These are phyloP conservation scores for Ypsolopha sequella DNA, from an alignment of 2,888 invertebrate genomes.

Conservation along the genomic window DNA sequence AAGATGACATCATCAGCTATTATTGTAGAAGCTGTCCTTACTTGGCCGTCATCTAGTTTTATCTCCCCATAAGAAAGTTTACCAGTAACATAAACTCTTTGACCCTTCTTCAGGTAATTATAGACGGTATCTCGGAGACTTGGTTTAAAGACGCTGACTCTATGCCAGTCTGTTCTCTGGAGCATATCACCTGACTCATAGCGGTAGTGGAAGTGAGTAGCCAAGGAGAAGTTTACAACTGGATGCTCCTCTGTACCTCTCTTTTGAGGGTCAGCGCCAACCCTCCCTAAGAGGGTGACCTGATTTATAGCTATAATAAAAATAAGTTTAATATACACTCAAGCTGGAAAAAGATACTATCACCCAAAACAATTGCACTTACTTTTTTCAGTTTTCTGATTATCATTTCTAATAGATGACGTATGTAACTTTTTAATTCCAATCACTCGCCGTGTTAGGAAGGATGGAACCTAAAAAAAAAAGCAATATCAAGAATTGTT, in stretches of 20 bases:
- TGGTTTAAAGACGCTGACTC: slow-evolving; percentile 89
- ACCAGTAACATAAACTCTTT: slow-evolving; percentile 85
- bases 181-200: slow-evolving; percentile 83
- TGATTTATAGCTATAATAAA: slow-evolving; percentile 76
- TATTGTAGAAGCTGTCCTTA: slow-evolving; percentile 80
- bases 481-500: neutral
- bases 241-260: slow-evolving; percentile 87
- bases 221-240: slow-evolving; percentile 89
- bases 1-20: slow-evolving; percentile 91
- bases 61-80: slow-evolving; percentile 88
- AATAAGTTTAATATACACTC: neutral
- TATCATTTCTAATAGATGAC: slow-evolving; percentile 21
- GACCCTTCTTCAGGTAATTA: slow-evolving; percentile 87
- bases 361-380: slow-evolving; percentile 12
- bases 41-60: slow-evolving; percentile 80
- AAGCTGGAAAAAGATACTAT: neutral
- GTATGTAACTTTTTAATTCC: slow-evolving; percentile 17
- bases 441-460: slow-evolving; percentile 16
- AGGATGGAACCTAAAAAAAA: slow-evolving; percentile 20
- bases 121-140: slow-evolving; percentile 83
- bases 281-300: slow-evolving; percentile 87
- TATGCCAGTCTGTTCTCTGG: slow-evolving; percentile 94
- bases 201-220: slow-evolving; percentile 89
- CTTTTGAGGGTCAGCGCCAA: slow-evolving; percentile 90
- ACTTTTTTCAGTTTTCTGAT: slow-evolving; percentile 55